These are phyloP conservation scores for Tipula unca DNA, from an alignment of 2,888 invertebrate genomes.

Conservation along the genomic window DNA sequence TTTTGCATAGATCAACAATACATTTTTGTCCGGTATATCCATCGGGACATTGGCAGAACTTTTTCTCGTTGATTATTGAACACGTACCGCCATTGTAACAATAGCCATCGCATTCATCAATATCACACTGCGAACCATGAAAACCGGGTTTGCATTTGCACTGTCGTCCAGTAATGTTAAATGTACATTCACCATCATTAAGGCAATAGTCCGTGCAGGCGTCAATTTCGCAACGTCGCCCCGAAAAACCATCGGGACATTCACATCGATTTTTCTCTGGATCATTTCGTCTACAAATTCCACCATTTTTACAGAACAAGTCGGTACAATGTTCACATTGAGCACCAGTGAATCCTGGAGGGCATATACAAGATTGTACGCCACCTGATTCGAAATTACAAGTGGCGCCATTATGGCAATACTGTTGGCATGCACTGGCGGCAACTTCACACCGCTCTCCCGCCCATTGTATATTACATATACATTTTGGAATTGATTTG, in stretches of 20 bases:
- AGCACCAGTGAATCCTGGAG: slow-evolving; percentile 44
- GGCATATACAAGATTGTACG: slow-evolving; percentile 46
- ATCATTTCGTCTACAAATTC: slow-evolving; percentile 45
- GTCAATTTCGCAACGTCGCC: slow-evolving; percentile 52
- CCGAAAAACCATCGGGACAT: slow-evolving; percentile 48
- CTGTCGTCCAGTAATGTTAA: slow-evolving; percentile 36
- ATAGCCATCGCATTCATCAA: slow-evolving; percentile 43
- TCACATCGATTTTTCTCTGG: slow-evolving; percentile 44
- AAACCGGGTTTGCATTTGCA: slow-evolving; percentile 37
- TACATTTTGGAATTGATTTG: slow-evolving; percentile 41
- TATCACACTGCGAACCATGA: slow-evolving; percentile 45
- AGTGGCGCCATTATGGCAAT: slow-evolving; percentile 48
- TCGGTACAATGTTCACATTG: slow-evolving; percentile 52
- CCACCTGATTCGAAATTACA: slow-evolving; percentile 43
- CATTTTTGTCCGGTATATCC: slow-evolving; percentile 44
- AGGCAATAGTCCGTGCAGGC: slow-evolving; percentile 51
- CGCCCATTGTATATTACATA: slow-evolving; percentile 54
- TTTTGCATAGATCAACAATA: slow-evolving; percentile 46
- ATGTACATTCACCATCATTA: slow-evolving; percentile 44
- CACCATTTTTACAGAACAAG: slow-evolving; percentile 52
- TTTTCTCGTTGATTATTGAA: slow-evolving; percentile 25
- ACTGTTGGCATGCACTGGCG: slow-evolving; percentile 46
- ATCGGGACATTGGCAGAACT: slow-evolving; percentile 42
- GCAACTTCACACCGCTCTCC: slow-evolving; percentile 56
- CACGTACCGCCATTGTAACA: slow-evolving; percentile 47